Conservation (phyloP, 1,140 invertebrate species). For the Zeugodacus cucurbitae region DNA sequence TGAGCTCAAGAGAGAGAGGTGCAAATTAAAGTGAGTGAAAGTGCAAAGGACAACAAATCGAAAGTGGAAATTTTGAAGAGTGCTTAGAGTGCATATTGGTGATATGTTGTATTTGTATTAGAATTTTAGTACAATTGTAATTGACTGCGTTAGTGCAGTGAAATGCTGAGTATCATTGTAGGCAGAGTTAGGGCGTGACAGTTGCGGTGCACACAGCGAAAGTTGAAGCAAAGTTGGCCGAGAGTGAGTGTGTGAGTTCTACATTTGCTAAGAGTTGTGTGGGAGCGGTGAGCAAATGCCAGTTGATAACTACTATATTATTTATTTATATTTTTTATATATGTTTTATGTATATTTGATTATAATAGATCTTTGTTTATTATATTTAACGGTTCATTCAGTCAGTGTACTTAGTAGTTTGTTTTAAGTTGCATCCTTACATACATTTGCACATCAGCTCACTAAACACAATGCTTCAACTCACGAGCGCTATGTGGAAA, state of each 20-base stretch:
- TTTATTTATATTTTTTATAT: not conserved
- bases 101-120: constrained; percentile 1
- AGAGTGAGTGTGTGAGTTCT: not conserved
- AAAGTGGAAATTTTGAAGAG: not conserved
- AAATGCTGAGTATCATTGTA: constrained; percentile 35
- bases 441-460: not conserved
- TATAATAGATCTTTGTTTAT: constrained; percentile 1
- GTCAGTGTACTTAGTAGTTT: constrained; percentile 43
- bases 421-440: not conserved
- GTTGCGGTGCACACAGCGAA: not conserved
- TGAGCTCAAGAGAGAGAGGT: not conserved
- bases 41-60: not conserved
- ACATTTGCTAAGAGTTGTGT: constrained; percentile 16
- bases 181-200: not conserved
- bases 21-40: not conserved
- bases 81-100: not conserved
- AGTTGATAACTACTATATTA: not conserved
- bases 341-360: not conserved
- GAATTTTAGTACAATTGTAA: not conserved
- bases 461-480: constrained; percentile 16
- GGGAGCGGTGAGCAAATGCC: constrained; percentile 27
- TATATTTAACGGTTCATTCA: constrained; percentile 43
- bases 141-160: not conserved
- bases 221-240: not conserved
- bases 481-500: not conserved